phyloP scores from a whole-genome alignment of 2,113 vertebrate species.

The Cnemophilus loriae region DNA sequence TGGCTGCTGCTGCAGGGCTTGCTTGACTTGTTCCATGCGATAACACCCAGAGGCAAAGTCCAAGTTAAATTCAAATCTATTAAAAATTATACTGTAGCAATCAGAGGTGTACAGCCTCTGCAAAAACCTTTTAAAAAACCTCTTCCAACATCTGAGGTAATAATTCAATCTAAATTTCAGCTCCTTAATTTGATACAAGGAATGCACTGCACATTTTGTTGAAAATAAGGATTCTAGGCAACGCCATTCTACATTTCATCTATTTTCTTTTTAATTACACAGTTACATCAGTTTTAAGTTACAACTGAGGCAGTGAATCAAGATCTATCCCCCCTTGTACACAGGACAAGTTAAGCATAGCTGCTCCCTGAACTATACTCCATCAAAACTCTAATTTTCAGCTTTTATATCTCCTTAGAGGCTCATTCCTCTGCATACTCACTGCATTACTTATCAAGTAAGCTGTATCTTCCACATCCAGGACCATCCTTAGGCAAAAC shows the following conservation, averaged over 20 bases:
- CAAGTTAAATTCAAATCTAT: background rate
- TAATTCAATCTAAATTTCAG: background rate
- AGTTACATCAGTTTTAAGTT: background rate
- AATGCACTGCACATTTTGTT: background rate
- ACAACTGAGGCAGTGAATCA: background rate
- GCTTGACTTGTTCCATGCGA: background rate
- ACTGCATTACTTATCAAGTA: conserved; percentile 80
- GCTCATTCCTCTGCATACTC: conserved; percentile 66
- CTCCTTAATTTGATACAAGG: background rate
- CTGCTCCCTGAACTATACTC: background rate
- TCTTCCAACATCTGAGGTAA: background rate
- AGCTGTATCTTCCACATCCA: conserved; percentile 80
- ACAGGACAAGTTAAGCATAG: rapidly evolving
- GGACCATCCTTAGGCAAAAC: conserved; percentile 79
- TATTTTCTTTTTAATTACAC: background rate
- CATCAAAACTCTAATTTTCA: background rate
- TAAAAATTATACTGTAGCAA: background rate
- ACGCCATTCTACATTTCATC: background rate
- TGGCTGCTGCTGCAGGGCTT: background rate
- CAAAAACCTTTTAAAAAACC: background rate
- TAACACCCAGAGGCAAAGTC: background rate
- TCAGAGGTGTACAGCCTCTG: background rate
- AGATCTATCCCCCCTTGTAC: background rate
- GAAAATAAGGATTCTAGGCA: background rate
- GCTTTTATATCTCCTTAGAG: background rate